Conservation (phyloP, 2,797 vertebrate species). For the Sebastes elongatus region DNA sequence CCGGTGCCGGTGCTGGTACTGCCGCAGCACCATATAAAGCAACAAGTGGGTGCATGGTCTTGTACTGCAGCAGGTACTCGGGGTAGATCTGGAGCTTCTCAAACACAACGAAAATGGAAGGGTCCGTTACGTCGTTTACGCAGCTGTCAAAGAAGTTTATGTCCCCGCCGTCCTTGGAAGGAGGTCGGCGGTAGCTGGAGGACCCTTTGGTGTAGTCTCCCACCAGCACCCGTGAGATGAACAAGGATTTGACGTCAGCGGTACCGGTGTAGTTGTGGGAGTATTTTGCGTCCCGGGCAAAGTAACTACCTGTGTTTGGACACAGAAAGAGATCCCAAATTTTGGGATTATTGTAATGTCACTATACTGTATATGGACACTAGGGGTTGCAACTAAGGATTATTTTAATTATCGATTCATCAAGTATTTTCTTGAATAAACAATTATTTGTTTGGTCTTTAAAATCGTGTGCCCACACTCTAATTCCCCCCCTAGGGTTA, state of each 20-base stretch:
- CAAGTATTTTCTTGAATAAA: neutral
- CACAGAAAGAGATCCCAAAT: neutral
- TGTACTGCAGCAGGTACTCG: conserved; percentile 79
- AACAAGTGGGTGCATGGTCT: neutral
- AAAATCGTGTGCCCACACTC: too few species aligned
- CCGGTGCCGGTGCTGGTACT: rapidly evolving
- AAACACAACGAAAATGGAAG: conserved; percentile 83
- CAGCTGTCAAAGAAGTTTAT: conserved; percentile 81
- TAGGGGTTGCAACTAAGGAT: neutral
- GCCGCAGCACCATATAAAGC: rapidly evolving
- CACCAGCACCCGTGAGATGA: conserved; percentile 89
- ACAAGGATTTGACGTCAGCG: conserved; percentile 80
- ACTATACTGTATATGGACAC: neutral
- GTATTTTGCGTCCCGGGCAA: conserved; percentile 91
- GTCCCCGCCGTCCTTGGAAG: conserved; percentile 72
- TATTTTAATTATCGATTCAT: neutral
- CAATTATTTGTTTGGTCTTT: neutral
- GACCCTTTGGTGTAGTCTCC: conserved; percentile 86
- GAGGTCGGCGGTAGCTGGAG: conserved; percentile 73
- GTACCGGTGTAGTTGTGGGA: conserved; percentile 87
- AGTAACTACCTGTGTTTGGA: conserved; percentile 90
- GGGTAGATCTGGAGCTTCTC: conserved; percentile 84
- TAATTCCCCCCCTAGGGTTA: too few species aligned
- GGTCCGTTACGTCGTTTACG: conserved; percentile 64
- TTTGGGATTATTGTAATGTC: neutral